Base-by-base conservation (phyloP, 2,113 vertebrate genomes). In the Bubalus kerabau region DNA sequence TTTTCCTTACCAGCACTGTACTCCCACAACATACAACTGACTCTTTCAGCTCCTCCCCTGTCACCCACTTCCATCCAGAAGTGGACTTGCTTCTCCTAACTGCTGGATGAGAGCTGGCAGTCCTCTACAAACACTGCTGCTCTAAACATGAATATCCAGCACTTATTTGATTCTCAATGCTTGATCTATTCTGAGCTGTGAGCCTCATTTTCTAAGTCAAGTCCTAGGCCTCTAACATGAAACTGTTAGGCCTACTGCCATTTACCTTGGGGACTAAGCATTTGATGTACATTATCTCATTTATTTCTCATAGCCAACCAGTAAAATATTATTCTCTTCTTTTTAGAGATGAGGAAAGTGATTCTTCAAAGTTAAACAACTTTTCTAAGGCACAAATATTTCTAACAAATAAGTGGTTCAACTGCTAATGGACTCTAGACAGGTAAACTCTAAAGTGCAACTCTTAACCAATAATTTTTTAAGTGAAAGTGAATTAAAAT, bases 401-500 rank as follows among this genome's bases (percentile, higher is more conserved):
- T 82, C 50, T 80, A 97, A 57, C 46, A 84, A 78, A 87, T 56
- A 40, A 89, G 43, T 17, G 46, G 16, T 83, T 83, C 30, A 78
- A 26, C 9, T 95, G 24, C 16, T 80, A 74, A 56, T 59, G 21
- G 9, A 92, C 59, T 71, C 67, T 64, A 95, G 36, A 78, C 26
- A 28, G 7, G 12, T 46, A 93, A 56, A 64, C 3, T 85, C 6
- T 82, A 21, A 67, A 64, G 50, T 12, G 46, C 28, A 91, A 90
- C 5, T 88, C 64, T 81, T 87, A 82, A 93, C 1, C 6, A 67
- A 90, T 16, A 50, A 59, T 57, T 95, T 56, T 91, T 62, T 74
- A n/a, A 86, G 50, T 83, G 7, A 84, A 90, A 83, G n/a, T 91
- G 23, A 85, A 87, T 93, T 87, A 92, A 60, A 92, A 95, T 74